A percentile compares a stretch with the other conserved stretches of the same genome.
Evolutionary conservation across 2,888 invertebrate genomes (phyloP).

Genomic region (Gortyna flavago): DNA sequence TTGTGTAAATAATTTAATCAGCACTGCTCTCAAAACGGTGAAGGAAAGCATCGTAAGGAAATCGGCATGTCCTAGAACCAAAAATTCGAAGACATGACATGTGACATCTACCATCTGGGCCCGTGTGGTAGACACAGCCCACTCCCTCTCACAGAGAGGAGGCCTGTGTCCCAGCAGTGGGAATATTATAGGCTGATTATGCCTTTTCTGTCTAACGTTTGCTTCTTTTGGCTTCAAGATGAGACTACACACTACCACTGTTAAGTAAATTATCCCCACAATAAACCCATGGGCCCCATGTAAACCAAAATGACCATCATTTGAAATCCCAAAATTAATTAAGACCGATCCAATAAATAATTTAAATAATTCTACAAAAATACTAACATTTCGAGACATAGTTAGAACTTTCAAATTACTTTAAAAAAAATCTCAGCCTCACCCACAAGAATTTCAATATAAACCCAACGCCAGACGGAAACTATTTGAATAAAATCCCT

Average conservation of each 20-base stretch:
- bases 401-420: slow-evolving; percentile 48
- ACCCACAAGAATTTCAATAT: slow-evolving; percentile 67
- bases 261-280: neutral
- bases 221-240: neutral
- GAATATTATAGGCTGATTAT: neutral
- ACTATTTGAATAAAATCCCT: slow-evolving; percentile 77
- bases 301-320: no score
- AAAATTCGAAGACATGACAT: neutral
- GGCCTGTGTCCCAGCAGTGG: neutral
- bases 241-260: neutral
- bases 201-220: neutral
- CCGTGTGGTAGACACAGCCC: neutral
- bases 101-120: neutral
- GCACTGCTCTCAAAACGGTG: neutral
- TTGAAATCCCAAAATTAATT: neutral
- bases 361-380: neutral
- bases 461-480: slow-evolving; percentile 60
- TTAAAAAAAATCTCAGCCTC: slow-evolving; percentile 35
- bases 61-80: neutral
- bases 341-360: neutral
- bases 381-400: slow-evolving; percentile 20
- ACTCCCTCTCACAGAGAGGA: neutral
- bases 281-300: accelerated
- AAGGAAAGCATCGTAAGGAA: neutral
- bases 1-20: neutral